Conservation (phyloP, 2,888 invertebrate species). For the Entomobrya proxima region DNA sequence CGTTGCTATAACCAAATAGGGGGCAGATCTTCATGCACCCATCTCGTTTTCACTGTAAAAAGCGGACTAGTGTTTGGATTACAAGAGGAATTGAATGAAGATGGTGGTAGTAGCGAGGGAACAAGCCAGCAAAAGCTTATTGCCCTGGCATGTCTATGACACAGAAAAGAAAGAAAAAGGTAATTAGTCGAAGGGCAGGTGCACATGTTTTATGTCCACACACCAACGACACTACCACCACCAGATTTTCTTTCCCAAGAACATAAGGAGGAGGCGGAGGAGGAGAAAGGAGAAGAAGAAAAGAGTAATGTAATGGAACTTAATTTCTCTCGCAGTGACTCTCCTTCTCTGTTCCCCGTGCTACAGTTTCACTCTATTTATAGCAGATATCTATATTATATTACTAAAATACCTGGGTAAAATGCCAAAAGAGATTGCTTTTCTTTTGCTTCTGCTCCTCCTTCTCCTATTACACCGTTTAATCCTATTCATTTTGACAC, state of each 20-base stretch:
- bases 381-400: neutral
- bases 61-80: neutral
- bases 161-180: conserved; percentile 32
- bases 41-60: no score
- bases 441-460: no score
- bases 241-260: neutral
- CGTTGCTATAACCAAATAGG: no score
- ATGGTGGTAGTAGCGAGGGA: neutral
- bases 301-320: conserved; percentile 21
- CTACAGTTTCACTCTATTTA: no score
- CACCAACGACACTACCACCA: neutral
- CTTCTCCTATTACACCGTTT: neutral
- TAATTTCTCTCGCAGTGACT: neutral
- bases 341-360: neutral
- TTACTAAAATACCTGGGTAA: neutral
- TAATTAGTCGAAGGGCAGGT: conserved; percentile 64
- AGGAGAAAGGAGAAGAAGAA: conserved; percentile 7
- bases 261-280: neutral
- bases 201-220: conserved; percentile 59
- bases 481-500: conserved; percentile 14
- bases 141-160: conserved; percentile 9
- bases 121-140: neutral
- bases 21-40: no score
- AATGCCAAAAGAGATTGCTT: conserved; percentile 7
- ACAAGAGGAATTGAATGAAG: neutral